Conservation (phyloP, 2,888 invertebrate genomes). For the Lycocerus yunnanus region DNA sequence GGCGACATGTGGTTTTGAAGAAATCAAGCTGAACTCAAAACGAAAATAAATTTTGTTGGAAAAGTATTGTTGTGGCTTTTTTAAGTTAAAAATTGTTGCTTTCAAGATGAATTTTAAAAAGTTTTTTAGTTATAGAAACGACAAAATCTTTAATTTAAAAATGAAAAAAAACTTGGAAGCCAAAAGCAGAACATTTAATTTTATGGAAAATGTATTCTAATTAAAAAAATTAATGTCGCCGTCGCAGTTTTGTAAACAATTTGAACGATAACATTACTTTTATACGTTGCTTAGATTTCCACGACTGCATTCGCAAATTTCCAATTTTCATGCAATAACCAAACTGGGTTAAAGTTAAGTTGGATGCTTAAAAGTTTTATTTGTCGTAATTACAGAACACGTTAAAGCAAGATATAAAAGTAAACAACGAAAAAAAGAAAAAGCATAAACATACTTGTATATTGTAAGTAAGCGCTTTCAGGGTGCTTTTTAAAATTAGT, state of each 20-base stretch:
- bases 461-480: background rate
- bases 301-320: background rate
- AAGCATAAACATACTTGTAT: background rate
- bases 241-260: background rate
- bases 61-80: slow-evolving; percentile 14
- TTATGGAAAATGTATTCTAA: background rate
- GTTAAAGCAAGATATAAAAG: background rate
- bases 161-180: background rate
- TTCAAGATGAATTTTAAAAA: slow-evolving; percentile 10
- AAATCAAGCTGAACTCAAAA: slow-evolving; percentile 22
- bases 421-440: background rate
- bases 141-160: background rate
- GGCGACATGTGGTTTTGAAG: slow-evolving; percentile 32
- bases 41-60: slow-evolving; percentile 15
- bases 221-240: background rate
- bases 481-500: background rate
- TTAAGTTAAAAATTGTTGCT: slow-evolving; percentile 11
- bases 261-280: slow-evolving; percentile 31
- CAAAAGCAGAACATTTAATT: background rate
- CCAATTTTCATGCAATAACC: background rate
- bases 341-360: background rate
- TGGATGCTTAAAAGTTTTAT: background rate
- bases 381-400: background rate
- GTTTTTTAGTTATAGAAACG: slow-evolving; percentile 14
- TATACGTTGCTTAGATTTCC: slow-evolving; percentile 32